Base-by-base conservation (phyloP, 2,797 vertebrate species). In the Halcyon leucocephala region DNA sequence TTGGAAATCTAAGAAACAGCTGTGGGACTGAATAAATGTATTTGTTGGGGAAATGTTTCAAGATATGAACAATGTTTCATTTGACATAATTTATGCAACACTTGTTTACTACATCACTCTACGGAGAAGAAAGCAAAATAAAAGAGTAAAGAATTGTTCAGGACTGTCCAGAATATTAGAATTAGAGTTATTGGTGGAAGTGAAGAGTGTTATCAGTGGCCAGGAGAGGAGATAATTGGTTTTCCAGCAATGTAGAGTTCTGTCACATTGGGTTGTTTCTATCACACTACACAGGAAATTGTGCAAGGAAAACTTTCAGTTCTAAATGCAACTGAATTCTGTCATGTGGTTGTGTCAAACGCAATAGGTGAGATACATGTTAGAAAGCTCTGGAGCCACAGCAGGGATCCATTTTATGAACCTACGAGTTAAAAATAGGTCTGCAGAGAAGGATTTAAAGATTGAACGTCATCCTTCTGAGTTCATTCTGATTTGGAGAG, bases 371-470 rank as follows among this genome's bases (percentile, higher is more conserved):
- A 37, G 79, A 77, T 80, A 37, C 62, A 33, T 19, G 66, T 82
- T 94, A 51, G 86, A 95, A 95, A 92, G 90, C 74, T 92, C 88
- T 95, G 51, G 48, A 92, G 84, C 73, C 55, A 61, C 48, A 70
- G 62, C 65, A 85, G 66, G 73, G 71, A 85, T 90, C 84, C 86
- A 70, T 97, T 97, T 84, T 73, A 52, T 95, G 86, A 97, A 89
- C 82, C 93, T 62, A 52, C 60, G 81, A 73, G 84, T 86, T 94
- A 97, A 97, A 97, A 97, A 96, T 96, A 96, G 90, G 44, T 80
- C 79, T 85, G 77, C 74, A 85, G 90, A 95, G 93, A 78, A 92
- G 94, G 97, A 96, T 97, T 97, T 96, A 89, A 94, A 97, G 95
- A 96, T 46, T 80, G 86, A 86, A 94, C 77, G 48, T 96, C 93